Conservation (phyloP, 2,888 invertebrate genomes). For the Hirtodrosophila duncani region DNA sequence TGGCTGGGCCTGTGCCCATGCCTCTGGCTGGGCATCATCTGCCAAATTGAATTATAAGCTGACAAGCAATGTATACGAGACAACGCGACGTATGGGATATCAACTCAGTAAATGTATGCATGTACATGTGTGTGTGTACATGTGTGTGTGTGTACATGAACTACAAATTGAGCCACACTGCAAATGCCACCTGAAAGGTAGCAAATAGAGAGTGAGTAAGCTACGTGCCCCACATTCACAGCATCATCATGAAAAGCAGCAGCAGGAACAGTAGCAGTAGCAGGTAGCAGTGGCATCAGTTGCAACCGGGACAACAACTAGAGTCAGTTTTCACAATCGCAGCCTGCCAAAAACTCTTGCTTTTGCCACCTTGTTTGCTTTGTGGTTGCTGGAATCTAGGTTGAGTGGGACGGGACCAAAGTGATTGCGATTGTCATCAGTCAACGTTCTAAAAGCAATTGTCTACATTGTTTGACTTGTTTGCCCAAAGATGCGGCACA, state of each 20-base stretch:
- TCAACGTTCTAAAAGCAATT: constrained; percentile 72
- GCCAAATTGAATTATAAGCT: constrained; percentile 55
- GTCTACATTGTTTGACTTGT: constrained; percentile 71
- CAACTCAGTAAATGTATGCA: background rate
- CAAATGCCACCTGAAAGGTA: constrained; percentile 52
- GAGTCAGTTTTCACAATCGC: background rate
- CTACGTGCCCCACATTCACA: constrained; percentile 1
- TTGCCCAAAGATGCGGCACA: constrained; percentile 66
- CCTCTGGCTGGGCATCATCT: constrained; percentile 11
- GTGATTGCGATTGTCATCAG: constrained; percentile 71
- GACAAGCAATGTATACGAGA: constrained; percentile 26
- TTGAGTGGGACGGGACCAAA: constrained; percentile 68
- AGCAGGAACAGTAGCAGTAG: too few relatives aligned
- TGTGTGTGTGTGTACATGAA: constrained; percentile 20
- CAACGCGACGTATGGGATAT: constrained; percentile 49
- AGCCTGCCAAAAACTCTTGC: constrained; percentile 24
- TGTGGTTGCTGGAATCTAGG: constrained; percentile 54
- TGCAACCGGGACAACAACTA: too few relatives aligned
- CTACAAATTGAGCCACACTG: constrained; percentile 58
- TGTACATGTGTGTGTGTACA: background rate
- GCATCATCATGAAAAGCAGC: constrained; percentile 8
- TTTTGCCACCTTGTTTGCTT: constrained; percentile 21
- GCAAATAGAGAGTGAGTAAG: background rate
- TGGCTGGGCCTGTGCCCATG: too few relatives aligned
- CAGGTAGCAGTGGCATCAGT: too few relatives aligned